These are phyloP conservation scores for Chalcosyrphus nemorum DNA, from an alignment of 2,888 invertebrate species.

Conservation along the genomic window DNA sequence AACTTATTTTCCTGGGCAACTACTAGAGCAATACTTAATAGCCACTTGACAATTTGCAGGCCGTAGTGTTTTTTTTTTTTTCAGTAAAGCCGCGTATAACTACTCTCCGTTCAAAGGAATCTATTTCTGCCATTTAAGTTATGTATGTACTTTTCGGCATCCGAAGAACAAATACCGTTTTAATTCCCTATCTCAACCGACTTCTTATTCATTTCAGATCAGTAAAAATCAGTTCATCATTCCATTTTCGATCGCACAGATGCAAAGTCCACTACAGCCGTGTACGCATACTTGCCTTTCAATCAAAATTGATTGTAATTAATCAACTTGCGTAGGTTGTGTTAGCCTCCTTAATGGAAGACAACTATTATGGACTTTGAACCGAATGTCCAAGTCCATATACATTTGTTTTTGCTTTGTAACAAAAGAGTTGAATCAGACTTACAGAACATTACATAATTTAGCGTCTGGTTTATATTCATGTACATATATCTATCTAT, in stretches of 20 bases:
- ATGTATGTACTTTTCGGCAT: too few relatives aligned
- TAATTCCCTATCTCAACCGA: too few relatives aligned
- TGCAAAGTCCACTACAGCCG: conserved; percentile 13
- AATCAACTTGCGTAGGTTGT: conserved; percentile 19
- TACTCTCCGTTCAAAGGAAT: too few relatives aligned
- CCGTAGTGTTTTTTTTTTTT: too few relatives aligned
- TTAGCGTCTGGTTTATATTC: background rate
- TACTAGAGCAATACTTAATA: too few relatives aligned
- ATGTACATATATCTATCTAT: background rate
- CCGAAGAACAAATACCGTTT: too few relatives aligned
- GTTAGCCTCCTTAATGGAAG: conserved; percentile 1
- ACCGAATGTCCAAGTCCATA: background rate
- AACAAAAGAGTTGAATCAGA: background rate
- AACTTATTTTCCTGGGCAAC: too few relatives aligned
- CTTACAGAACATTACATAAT: background rate
- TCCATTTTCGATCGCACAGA: background rate
- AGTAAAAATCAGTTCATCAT: too few relatives aligned
- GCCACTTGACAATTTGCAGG: too few relatives aligned
- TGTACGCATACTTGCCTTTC: conserved; percentile 16
- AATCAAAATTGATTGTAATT: conserved; percentile 30
- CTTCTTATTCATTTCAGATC: too few relatives aligned
- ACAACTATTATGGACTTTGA: conserved; percentile 40
- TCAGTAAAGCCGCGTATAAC: too few relatives aligned
- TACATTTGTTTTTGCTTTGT: background rate
- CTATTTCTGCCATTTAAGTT: too few relatives aligned